Conservation (phyloP, 2,113 vertebrate species). For the Lynx canadensis region DNA sequence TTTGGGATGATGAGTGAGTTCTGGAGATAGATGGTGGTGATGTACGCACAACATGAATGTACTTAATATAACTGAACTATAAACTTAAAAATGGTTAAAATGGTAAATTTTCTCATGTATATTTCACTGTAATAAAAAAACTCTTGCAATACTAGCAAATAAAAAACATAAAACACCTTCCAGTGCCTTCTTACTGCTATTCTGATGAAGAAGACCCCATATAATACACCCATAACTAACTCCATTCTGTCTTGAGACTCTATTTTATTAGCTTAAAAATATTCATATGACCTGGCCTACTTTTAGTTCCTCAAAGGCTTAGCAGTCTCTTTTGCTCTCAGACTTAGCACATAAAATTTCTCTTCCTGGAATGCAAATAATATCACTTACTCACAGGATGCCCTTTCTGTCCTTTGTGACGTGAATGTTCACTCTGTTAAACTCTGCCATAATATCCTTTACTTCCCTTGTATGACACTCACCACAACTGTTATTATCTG, state of each 20-base stretch:
- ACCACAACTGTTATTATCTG: neutral
- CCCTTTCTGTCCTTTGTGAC: neutral
- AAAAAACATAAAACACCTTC: neutral
- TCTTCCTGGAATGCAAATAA: neutral
- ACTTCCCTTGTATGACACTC: neutral
- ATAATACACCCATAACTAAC: neutral
- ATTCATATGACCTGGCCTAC: neutral
- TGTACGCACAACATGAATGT: neutral
- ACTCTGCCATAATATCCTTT: neutral
- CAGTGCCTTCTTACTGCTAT: neutral
- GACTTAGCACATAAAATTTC: neutral
- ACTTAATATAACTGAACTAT: neutral
- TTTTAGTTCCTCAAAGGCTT: slow-evolving; percentile 11
- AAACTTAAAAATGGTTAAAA: slow-evolving; percentile 17
- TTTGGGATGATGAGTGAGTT: neutral
- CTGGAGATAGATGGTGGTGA: neutral
- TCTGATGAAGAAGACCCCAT: neutral
- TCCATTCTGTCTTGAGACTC: neutral
- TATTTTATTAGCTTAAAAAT: neutral
- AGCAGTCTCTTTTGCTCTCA: neutral
- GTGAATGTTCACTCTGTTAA: neutral
- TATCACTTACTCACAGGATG: neutral
- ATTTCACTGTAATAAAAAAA: neutral
- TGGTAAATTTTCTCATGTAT: neutral
- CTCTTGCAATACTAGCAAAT: neutral